Base-by-base conservation (phyloP, 2,113 vertebrate species). In the Elanoides forficatus region DNA sequence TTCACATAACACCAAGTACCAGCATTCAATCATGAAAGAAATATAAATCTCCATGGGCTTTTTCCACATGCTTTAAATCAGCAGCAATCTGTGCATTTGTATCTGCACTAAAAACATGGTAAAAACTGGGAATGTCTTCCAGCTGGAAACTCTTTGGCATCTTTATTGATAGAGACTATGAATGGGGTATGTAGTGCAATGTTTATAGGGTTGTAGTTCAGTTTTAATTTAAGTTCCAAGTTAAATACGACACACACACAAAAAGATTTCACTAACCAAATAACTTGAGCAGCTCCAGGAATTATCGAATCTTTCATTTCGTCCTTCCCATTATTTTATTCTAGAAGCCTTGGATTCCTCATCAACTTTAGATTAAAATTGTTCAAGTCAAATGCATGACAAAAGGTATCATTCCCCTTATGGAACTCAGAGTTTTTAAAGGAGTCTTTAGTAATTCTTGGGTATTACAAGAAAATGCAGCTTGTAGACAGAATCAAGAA, bases 11-110 rank as follows among this genome's bases (percentile, higher is more conserved):
- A 97, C 92, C 96, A 93, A 97, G 94, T 91, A 97, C 93, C 90
- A 98, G 97, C 86, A 88, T 98, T 98, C 98, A 98, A 96, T 98
- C 98, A 98, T 90, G 96, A 98, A 98, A 97, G 95, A 98, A 97
- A 98, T 97, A 96, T 91, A 95, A 97, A 95, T 98, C 98, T 98
- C 98, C 92, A 89, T 48, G 96, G 97, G 97, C 94, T 97, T 73
- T 82, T 96, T 70, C 98, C 98, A 98, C 98, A 98, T 98, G 98
- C 97, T 97, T 97, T 93, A 97, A 97, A 98, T 97, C 92, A 96
- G 97, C 91, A 95, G 93, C 98, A 99, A 98, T 98, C 98, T 98
- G 98, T 97, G 98, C 96, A 81, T 90, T 96, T 55, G 7, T 91
- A 96, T 94, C 88, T 70, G 50, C 50, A 52, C 50, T 52, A 52